Conservation (phyloP, 2,797 vertebrate genomes). For the Pangasius mekongensis region DNA sequence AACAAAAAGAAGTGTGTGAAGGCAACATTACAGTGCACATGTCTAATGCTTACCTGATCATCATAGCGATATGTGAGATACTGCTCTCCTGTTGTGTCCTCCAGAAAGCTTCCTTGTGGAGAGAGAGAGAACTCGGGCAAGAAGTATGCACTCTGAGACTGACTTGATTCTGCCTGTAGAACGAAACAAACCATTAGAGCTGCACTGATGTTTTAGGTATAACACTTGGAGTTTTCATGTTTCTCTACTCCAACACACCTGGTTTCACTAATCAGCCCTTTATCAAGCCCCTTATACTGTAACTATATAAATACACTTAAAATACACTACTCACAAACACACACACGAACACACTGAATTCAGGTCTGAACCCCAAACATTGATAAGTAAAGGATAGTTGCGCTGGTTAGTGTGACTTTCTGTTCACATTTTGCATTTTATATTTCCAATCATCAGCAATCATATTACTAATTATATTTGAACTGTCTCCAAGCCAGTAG, state of each 20-base stretch:
- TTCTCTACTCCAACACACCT: not conserved
- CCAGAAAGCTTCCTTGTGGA: constrained; percentile 91
- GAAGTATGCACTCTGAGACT: constrained; percentile 85
- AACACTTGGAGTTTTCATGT: not conserved
- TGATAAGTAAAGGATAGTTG: not conserved
- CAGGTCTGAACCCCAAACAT: not conserved
- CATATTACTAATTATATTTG: not conserved
- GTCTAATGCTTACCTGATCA: constrained; percentile 82
- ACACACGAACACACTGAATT: not conserved
- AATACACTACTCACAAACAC: not conserved
- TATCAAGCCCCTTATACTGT: not conserved
- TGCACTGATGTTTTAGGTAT: not conserved
- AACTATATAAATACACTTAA: not conserved
- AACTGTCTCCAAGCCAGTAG: not conserved
- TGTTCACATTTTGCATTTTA: not conserved
- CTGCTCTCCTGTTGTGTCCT: constrained; percentile 88
- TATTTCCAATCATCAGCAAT: not conserved
- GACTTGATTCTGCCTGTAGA: constrained; percentile 74
- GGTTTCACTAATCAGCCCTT: not conserved
- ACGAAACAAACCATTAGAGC: constrained; percentile 36
- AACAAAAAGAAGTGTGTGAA: not conserved
- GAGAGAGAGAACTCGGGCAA: constrained; percentile 91
- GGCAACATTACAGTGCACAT: not conserved
- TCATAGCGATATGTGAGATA: constrained; percentile 88
- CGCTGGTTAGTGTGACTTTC: not conserved